Conservation (phyloP, 2,113 vertebrate genomes). For the Actenoides hombroni region DNA sequence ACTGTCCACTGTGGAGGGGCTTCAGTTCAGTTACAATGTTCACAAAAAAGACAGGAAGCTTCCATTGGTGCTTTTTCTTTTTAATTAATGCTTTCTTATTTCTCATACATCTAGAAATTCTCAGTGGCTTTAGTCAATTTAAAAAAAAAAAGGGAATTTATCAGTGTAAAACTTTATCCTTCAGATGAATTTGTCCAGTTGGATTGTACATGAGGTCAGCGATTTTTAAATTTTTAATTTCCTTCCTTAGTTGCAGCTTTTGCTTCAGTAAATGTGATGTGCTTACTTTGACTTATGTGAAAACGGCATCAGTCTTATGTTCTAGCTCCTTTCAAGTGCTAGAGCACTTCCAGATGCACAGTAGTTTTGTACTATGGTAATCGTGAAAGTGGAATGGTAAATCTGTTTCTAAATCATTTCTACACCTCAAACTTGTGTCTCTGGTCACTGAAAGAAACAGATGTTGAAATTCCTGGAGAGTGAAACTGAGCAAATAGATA, state of each 20-base stretch:
- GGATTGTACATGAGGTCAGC: not conserved
- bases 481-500: not conserved
- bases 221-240: not conserved
- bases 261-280: not conserved
- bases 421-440: not conserved
- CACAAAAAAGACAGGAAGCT: not conserved
- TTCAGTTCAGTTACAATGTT: not conserved
- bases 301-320: not conserved
- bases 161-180: not conserved
- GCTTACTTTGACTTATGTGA: rapidly evolving
- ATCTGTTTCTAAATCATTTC: not conserved
- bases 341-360: not conserved
- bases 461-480: not conserved
- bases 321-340: not conserved
- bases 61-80: not conserved
- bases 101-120: not conserved
- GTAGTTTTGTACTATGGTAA: not conserved
- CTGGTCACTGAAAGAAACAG: not conserved
- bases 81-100: not conserved
- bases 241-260: not conserved
- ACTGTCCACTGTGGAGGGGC: not conserved
- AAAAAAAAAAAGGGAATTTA: not conserved
- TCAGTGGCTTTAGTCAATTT: not conserved
- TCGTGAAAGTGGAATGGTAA: not conserved
- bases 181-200: rapidly evolving